Base-by-base conservation (phyloP, 2,113 vertebrate species). In the Sinocyclocheilus maitianheensis region DNA sequence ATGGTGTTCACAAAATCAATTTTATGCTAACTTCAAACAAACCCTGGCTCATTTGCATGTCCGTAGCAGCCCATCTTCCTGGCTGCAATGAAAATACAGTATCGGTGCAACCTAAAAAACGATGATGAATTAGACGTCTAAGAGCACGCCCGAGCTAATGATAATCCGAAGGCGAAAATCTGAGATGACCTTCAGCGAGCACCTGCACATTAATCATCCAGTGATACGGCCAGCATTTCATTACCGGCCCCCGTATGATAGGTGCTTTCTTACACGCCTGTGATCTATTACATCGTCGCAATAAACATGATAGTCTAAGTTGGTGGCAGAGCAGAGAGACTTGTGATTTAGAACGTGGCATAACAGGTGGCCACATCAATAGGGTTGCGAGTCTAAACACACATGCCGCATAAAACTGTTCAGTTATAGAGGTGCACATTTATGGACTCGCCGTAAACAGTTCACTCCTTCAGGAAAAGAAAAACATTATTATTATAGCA, bases 221-320 rank as follows among this genome's bases (percentile, higher is more conserved):
- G 84, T 83, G 87, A 88, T 87, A 87, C 76, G 77, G 55, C 67
- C 84, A 80, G 58, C 34, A 53, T 75, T 89, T 91, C 81, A 88
- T 85, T 84, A 91, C 85, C 87, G 24, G 79, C 71, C 51, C 46
- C 77, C n/a, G 67, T 82, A 87, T 82, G 67, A 85, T 62, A 43
- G 55, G 60, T 48, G 79, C 48, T 62, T 77, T 87, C 85, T 81
- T 86, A 90, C 48, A 24, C 46, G 48, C 77, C 80, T 60, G 79
- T 84, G 90, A 90, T 89, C 63, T 84, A 89, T 89, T 88, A 88
- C 80, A 86, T 88, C 83, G 82, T 82, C 46, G 26, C 84, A 89
- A 89, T 91, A 89, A 89, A 86, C 30, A 74, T 77, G 60, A 81
- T 65, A 53, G 81, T 72, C 74, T 26, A n/a, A 48, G 81, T 10